phyloP scores from a whole-genome alignment of 2,113 vertebrate species.

The Glareola pratincola region DNA sequence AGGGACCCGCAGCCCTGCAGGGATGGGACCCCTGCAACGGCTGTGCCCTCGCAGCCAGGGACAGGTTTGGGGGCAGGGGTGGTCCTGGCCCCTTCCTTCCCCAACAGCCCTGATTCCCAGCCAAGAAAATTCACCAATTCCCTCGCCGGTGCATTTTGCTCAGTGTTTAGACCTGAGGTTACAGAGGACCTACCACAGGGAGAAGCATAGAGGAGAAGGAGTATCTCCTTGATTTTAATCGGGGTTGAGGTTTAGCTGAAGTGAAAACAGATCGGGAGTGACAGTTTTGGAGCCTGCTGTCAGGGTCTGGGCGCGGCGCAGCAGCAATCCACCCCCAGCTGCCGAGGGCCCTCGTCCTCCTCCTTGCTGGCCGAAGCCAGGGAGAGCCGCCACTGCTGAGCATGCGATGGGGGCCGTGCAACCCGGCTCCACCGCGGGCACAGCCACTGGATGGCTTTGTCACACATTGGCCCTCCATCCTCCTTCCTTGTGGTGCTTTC shows the following conservation, averaged over 20 bases:
- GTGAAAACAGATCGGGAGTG: slow-evolving; percentile 76
- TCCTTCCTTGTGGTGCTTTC: fast-evolving
- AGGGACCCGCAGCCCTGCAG: background rate
- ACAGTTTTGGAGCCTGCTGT: slow-evolving; percentile 78
- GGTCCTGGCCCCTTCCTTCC: background rate
- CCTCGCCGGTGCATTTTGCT: background rate
- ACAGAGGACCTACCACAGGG: background rate
- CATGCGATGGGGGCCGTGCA: fast-evolving
- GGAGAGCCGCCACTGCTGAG: background rate
- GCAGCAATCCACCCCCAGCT: background rate
- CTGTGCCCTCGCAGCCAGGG: fast-evolving
- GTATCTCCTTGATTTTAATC: slow-evolving; percentile 68
- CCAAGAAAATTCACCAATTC: background rate
- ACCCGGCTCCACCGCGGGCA: fast-evolving
- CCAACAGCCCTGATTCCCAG: background rate
- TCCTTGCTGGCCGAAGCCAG: background rate
- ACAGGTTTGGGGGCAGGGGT: background rate
- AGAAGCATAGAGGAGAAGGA: slow-evolving; percentile 11
- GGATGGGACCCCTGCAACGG: fast-evolving
- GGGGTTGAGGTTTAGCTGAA: slow-evolving; percentile 72
- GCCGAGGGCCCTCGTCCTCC: background rate
- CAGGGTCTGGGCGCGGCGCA: background rate
- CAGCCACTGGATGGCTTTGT: fast-evolving
- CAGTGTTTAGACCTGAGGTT: background rate
- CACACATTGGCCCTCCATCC: background rate